These are phyloP conservation scores for Phrynocephalus guinanensis DNA, from an alignment of 2,797 vertebrate genomes.

Conservation along the genomic window DNA sequence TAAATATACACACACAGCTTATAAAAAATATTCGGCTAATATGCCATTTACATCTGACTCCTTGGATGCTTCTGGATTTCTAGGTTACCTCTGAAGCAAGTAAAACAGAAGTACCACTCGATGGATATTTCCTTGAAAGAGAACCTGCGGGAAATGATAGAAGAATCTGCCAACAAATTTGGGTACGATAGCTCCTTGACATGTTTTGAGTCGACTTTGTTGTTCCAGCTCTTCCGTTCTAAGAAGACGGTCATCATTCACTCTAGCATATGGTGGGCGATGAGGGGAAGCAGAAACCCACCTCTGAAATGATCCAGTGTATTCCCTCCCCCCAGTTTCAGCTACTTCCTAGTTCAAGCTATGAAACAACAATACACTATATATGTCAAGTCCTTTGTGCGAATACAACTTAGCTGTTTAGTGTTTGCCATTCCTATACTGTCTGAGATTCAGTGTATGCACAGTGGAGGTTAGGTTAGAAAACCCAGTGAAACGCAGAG, in stretches of 20 bases:
- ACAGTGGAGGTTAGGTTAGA: no score
- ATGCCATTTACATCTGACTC: not conserved
- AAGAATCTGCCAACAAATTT: conserved; percentile 97
- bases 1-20: not conserved
- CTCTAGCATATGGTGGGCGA: not conserved
- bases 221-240: no score
- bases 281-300: not conserved
- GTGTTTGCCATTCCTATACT: not conserved
- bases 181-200: conserved; percentile 79
- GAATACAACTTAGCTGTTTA: not conserved
- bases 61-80: conserved; percentile 7
- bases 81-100: conserved; percentile 94
- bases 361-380: no score
- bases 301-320: not conserved
- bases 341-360: no score
- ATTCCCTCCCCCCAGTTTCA: not conserved
- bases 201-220: not conserved
- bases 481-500: no score
- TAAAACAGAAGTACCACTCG: conserved; percentile 94
- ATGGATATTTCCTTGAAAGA: conserved; percentile 97
- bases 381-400: no score
- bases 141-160: conserved; percentile 94
- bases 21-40: not conserved
- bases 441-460: no score
- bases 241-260: not conserved